These are phyloP conservation scores for Elgaria multicarinata DNA, from an alignment of 2,113 vertebrate species.

Conservation along the genomic window DNA sequence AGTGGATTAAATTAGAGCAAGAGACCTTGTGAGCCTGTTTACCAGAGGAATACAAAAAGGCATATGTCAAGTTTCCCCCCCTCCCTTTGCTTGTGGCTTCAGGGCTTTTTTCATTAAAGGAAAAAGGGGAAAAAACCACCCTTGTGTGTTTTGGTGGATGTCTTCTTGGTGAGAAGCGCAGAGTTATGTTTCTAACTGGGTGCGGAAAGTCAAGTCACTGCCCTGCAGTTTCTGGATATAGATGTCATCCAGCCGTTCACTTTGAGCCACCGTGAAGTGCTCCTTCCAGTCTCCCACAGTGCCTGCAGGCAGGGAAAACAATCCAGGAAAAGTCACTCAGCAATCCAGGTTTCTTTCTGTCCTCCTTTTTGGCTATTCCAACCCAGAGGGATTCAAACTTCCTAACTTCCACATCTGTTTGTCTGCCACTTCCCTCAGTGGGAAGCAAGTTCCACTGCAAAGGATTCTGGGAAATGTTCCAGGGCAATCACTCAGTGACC, in stretches of 20 bases:
- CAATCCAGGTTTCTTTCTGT: no score
- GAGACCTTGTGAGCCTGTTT: not conserved
- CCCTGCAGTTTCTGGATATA: slow-evolving; percentile 37
- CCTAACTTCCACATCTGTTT: not conserved
- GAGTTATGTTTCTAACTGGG: slow-evolving; percentile 9
- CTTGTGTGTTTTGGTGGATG: no score
- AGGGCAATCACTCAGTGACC: not conserved
- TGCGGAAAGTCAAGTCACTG: slow-evolving; percentile 40
- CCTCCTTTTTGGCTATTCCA: not conserved
- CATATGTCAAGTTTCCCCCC: no score
- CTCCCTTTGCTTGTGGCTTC: not conserved
- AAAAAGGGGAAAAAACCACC: no score
- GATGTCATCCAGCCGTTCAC: slow-evolving; percentile 41
- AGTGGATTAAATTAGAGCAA: not conserved
- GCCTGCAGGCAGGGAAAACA: slow-evolving; percentile 20
- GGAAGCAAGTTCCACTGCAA: not conserved
- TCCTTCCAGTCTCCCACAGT: slow-evolving; percentile 60
- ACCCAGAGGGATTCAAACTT: not conserved
- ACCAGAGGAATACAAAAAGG: no score
- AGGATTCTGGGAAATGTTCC: not conserved
- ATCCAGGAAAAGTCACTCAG: not conserved
- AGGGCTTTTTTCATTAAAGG: not conserved
- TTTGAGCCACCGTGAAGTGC: slow-evolving; percentile 53
- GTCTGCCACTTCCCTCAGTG: not conserved
- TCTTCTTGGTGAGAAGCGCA: not conserved